phyloP scores from a whole-genome alignment of 2,113 vertebrate species.

The Odocoileus hemionus region DNA sequence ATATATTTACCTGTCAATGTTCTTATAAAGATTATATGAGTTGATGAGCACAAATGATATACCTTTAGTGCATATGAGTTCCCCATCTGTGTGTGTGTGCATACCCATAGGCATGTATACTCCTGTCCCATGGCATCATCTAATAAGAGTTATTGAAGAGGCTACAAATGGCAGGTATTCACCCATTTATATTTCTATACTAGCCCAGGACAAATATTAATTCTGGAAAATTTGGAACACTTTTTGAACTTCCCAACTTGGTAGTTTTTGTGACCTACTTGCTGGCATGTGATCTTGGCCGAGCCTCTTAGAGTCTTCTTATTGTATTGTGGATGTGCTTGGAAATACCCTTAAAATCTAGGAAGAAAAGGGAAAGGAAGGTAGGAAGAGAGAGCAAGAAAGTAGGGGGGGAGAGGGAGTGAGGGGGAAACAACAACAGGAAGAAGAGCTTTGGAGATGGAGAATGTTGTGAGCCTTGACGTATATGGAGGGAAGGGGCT shows the following conservation, averaged over 20 bases:
- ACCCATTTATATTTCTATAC: background rate
- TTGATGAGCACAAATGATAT: background rate
- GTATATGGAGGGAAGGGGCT: background rate
- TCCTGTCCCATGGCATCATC: background rate
- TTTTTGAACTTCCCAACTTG: background rate
- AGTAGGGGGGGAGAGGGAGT: no score
- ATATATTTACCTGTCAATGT: background rate
- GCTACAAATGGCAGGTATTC: background rate
- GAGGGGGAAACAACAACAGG: background rate
- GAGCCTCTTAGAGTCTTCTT: background rate
- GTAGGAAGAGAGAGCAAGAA: background rate
- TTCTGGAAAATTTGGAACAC: background rate
- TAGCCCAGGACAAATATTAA: background rate
- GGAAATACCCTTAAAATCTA: background rate
- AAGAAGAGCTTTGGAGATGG: background rate
- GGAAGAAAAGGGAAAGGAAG: background rate
- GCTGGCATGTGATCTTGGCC: background rate
- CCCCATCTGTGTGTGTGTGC: background rate
- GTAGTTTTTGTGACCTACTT: background rate
- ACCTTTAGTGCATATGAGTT: background rate
- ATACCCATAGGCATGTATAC: fast-evolving
- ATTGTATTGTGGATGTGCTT: background rate
- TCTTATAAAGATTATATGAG: background rate
- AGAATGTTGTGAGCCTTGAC: no score
- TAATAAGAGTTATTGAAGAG: background rate